Evolutionary conservation across 2,113 vertebrate genomes (phyloP).

Genomic region (Paracanthobrama guichenoti): DNA sequence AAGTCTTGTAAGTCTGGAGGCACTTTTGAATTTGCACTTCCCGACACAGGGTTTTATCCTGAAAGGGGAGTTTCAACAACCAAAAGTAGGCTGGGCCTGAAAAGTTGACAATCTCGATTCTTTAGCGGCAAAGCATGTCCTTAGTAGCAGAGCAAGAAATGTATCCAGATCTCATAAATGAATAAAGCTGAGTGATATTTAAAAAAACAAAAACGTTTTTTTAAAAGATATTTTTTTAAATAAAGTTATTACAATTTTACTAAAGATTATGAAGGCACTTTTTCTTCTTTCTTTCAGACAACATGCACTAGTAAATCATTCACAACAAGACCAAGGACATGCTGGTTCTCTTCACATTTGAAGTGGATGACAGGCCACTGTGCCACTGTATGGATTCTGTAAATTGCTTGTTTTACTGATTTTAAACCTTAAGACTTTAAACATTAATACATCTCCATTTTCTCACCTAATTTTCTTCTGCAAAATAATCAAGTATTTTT

Average conservation of each 20-base stretch:
- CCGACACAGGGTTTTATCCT: neutral
- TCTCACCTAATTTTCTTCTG: neutral
- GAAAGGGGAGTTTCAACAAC: conserved; percentile 3
- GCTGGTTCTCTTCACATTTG: neutral
- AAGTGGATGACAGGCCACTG: neutral
- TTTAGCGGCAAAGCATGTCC: neutral
- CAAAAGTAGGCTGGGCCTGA: neutral
- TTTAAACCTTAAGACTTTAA: neutral
- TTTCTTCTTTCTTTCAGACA: neutral
- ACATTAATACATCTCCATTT: neutral
- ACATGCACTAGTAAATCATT: neutral
- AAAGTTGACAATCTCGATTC: neutral
- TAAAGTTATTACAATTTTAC: neutral
- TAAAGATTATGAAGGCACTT: neutral
- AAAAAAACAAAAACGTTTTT: too few relatives aligned
- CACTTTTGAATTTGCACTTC: neutral
- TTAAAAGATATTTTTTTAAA: too few relatives aligned
- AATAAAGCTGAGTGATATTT: neutral
- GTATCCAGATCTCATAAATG: neutral
- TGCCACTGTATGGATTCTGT: neutral
- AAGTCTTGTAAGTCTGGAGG: neutral
- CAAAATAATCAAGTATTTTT: neutral
- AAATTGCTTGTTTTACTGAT: neutral
- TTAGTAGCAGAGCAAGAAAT: neutral
- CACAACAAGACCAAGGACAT: neutral